Base-by-base conservation (phyloP, 2,888 invertebrate genomes). In the Arctia plantaginis region DNA sequence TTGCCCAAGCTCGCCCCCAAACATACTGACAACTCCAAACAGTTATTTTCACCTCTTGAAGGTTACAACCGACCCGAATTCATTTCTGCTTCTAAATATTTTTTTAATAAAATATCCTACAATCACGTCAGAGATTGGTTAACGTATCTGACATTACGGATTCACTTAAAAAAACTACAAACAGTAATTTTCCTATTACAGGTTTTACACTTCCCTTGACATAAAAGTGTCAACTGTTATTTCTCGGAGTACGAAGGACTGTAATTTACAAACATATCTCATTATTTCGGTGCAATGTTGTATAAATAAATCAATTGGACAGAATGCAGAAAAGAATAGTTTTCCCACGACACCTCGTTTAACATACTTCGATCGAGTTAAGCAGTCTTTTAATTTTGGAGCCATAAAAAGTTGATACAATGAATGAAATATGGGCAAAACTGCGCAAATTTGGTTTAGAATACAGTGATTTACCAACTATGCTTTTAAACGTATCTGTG, bases 401-500 rank as follows among this genome's bases (percentile, higher is more conserved):
- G n/a, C 33, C 27, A 8, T 55, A n/a, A 30, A 35, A 23, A 35
- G n/a, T 27, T 4, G 15, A 35, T 7, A 62, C 18, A 30, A 66
- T 72, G 72, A 51, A 62, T 13, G 69, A 66, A 20, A 72, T 41
- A 20, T 73, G 68, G 78, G 33, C 69, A 20, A 68, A 64, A 1
- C 27, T 87, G 0, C 77, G 81, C 8, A 86, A 84, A 77, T 88
- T 88, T 27, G 84, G 88, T 0, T 30, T 88, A 67, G 78, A 78
- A 33, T 67, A 84, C 64, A 85, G 86, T 69, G 90, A 90, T 41
- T 74, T 89, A 18, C 83, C 88, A 0, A 88, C 88, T 8, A 86
- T 88, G 87, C 8, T 90, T 30, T 82, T 78, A 74, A 90, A 88
- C 27, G 85, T 89, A 10, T 78, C 83, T 0, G 70, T 79, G 15